Conservation (phyloP, 2,113 vertebrate genomes). For the Turdus rufiventris region DNA sequence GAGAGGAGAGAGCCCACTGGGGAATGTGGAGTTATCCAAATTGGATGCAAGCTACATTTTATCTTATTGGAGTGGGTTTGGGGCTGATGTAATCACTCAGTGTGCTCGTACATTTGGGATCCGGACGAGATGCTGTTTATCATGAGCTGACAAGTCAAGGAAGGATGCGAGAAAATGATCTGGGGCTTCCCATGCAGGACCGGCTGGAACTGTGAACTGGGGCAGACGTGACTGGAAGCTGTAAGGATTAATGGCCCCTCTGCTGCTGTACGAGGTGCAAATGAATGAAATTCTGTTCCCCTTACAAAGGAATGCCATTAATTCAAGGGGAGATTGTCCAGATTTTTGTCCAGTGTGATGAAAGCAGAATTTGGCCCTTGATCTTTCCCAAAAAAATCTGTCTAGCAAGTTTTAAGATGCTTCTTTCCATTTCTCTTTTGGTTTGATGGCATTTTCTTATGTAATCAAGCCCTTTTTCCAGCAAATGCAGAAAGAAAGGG, state of each 20-base stretch:
- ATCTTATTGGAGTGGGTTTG: slow-evolving; percentile 17
- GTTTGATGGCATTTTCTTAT: background rate
- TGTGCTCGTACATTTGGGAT: background rate
- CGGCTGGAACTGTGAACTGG: background rate
- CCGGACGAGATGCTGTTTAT: background rate
- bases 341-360: slow-evolving; percentile 20
- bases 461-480: background rate
- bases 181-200: slow-evolving; percentile 48
- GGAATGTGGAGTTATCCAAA: background rate
- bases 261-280: slow-evolving; percentile 10
- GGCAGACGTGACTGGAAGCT: slow-evolving; percentile 41
- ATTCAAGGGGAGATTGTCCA: slow-evolving; percentile 31
- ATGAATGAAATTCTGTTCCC: slow-evolving; percentile 60
- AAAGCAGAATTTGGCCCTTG: slow-evolving; percentile 51
- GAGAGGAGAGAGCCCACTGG: background rate
- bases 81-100: slow-evolving; percentile 55
- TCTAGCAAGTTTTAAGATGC: background rate
- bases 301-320: slow-evolving; percentile 49
- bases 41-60: background rate
- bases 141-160: slow-evolving; percentile 54
- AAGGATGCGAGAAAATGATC: slow-evolving; percentile 37
- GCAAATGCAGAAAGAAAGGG: background rate
- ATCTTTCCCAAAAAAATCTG: background rate
- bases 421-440: slow-evolving; percentile 12
- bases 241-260: slow-evolving; percentile 42